A percentile compares a stretch with the other conserved stretches of the same genome.
phyloP scores from a whole-genome alignment of 2,797 vertebrate species.

The Parauchenoglanis ngamensis region DNA sequence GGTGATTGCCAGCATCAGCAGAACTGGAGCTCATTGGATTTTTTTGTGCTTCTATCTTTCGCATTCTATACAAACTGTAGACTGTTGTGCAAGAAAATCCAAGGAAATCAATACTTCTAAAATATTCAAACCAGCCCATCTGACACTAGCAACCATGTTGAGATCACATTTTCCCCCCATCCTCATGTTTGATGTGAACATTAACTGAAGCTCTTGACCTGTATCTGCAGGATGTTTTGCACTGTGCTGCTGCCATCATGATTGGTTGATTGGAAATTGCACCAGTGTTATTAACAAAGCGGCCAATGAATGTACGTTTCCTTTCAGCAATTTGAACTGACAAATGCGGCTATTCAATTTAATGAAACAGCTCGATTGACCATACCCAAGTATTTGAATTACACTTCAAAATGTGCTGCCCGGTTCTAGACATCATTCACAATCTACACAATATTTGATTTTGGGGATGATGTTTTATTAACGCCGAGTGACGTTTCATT shows the following conservation, averaged over 20 bases:
- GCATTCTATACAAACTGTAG: not conserved
- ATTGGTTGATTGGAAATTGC: not conserved
- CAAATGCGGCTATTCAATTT: not conserved
- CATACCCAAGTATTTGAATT: not conserved
- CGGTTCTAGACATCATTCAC: not conserved
- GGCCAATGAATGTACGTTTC: not conserved
- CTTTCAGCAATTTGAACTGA: not conserved
- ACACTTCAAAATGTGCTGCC: not conserved
- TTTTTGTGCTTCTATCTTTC: not conserved
- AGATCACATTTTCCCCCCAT: not conserved
- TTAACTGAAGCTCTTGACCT: not conserved
- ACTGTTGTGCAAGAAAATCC: not conserved
- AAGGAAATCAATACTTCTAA: conserved; percentile 2
- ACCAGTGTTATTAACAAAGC: not conserved
- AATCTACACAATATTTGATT: not conserved
- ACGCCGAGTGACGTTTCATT: not conserved
- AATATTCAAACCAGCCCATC: conserved; percentile 6
- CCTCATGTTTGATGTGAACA: not conserved
- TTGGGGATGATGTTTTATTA: not conserved
- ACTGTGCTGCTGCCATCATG: not conserved
- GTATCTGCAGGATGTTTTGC: not conserved
- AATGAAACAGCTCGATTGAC: not conserved
- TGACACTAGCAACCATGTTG: not conserved
- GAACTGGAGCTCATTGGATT: not conserved
- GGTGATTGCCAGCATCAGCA: not conserved